Evolutionary conservation across 2,797 vertebrate species (phyloP).

Genomic region (Channallabes apus): DNA sequence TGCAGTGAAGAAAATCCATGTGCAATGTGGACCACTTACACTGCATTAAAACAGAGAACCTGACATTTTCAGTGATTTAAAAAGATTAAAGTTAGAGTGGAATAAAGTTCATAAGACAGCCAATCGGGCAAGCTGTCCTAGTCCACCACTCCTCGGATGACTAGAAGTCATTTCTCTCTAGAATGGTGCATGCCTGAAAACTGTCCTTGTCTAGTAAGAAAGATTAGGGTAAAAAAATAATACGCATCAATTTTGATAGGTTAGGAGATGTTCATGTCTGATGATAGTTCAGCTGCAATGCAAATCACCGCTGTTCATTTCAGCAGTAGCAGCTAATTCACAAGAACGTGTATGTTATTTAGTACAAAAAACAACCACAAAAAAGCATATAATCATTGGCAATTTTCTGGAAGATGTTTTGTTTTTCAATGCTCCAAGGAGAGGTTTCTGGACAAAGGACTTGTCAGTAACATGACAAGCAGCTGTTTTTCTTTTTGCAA

Average conservation of each 20-base stretch:
- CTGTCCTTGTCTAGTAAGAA: neutral
- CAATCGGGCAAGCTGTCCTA: neutral
- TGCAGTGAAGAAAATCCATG: conserved; percentile 22
- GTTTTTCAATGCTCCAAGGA: neutral
- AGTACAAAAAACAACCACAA: neutral
- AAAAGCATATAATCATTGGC: neutral
- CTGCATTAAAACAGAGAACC: neutral
- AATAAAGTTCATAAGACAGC: conserved; percentile 10
- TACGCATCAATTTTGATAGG: neutral
- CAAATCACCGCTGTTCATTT: neutral
- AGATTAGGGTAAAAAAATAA: neutral
- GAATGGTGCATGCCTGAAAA: conserved; percentile 2
- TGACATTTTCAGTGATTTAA: conserved; percentile 24
- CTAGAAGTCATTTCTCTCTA: conserved; percentile 2
- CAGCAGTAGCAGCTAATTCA: too few relatives aligned
- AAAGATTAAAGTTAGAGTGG: conserved; percentile 12
- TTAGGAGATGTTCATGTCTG: neutral
- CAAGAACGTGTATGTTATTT: neutral
- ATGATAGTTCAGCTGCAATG: neutral
- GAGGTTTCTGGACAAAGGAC: neutral
- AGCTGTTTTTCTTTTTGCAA: neutral
- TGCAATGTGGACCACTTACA: conserved; percentile 20
- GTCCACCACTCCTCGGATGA: neutral
- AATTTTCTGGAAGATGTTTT: neutral
- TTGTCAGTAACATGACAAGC: neutral